A percentile compares a stretch with the other conserved stretches of the same genome.
Conservation (phyloP, 2,797 vertebrate species). For the Podarcis siculus region DNA sequence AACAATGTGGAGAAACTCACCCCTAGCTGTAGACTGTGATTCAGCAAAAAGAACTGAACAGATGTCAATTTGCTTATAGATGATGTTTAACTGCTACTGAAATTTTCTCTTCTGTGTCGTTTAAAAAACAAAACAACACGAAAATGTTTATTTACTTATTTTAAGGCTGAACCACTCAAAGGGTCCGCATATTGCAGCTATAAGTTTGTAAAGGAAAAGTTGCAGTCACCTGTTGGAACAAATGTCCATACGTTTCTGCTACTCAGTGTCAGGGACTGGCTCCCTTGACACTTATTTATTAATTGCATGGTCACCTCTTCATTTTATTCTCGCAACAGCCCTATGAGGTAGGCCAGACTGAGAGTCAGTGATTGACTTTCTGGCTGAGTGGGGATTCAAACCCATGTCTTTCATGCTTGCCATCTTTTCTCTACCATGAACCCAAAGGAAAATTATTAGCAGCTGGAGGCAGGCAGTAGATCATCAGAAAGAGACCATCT, state of each 20-base stretch:
- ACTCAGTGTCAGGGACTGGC: neutral
- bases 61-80: constrained; percentile 31
- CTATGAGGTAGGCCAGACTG: no score
- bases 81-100: constrained; percentile 44
- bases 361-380: no score
- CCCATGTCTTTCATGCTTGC: neutral
- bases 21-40: constrained; percentile 22
- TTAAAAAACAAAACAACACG: no score
- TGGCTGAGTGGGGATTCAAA: no score
- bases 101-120: constrained; percentile 33
- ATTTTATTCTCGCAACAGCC: no score
- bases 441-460: constrained; percentile 33
- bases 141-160: no score
- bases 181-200: neutral
- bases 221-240: neutral
- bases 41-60: constrained; percentile 26
- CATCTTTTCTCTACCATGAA: constrained; percentile 24
- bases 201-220: constrained; percentile 20
- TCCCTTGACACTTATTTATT: no score
- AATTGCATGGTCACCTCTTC: no score
- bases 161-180: neutral
- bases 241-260: constrained; percentile 33
- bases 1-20: neutral
- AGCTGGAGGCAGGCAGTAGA: constrained; percentile 29
- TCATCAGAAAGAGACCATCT: constrained; percentile 23